phyloP scores from a whole-genome alignment of 2,888 invertebrate species.

The Synanthedon myopaeformis region DNA sequence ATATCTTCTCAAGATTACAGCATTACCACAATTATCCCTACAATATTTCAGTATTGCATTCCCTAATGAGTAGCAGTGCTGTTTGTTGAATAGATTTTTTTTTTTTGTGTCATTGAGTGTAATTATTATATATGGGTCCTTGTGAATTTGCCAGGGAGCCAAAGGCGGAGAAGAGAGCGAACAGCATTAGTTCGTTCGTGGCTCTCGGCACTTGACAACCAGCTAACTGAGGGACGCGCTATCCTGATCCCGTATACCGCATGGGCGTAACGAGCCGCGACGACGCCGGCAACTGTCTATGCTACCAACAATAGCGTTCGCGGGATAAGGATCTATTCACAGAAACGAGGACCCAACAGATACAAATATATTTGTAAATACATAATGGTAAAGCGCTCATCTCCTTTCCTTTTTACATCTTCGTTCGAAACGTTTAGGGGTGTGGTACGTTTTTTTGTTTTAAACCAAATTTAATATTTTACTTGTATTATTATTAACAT shows the following conservation, averaged over 20 bases:
- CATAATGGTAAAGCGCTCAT: constrained; percentile 27
- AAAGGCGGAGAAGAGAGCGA: constrained; percentile 88
- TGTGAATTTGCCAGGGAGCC: constrained; percentile 72
- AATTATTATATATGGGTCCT: not conserved
- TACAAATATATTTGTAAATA: constrained; percentile 6
- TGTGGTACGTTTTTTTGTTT: constrained; percentile 49
- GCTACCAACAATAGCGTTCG: constrained; percentile 22
- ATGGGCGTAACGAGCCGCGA: constrained; percentile 37
- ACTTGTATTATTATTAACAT: constrained; percentile 62
- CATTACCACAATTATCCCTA: no score
- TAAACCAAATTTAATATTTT: constrained; percentile 61
- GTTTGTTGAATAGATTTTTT: not conserved
- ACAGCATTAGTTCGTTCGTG: constrained; percentile 85
- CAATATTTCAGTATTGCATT: no score
- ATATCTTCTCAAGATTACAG: no score
- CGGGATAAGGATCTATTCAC: constrained; percentile 33
- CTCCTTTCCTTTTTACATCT: constrained; percentile 36
- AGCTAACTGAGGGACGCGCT: constrained; percentile 66
- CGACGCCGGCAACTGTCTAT: constrained; percentile 23
- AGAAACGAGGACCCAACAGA: constrained; percentile 13
- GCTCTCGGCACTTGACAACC: constrained; percentile 79
- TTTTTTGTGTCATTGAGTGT: not conserved
- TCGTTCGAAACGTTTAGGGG: constrained; percentile 31
- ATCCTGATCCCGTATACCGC: constrained; percentile 56
- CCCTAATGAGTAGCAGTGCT: no score